Percentiles rank a stretch among this genome's conserved stretches.
These are phyloP conservation scores for Hymenochirus boettgeri DNA, from an alignment of 2,113 vertebrate species.

Conservation along the genomic window DNA sequence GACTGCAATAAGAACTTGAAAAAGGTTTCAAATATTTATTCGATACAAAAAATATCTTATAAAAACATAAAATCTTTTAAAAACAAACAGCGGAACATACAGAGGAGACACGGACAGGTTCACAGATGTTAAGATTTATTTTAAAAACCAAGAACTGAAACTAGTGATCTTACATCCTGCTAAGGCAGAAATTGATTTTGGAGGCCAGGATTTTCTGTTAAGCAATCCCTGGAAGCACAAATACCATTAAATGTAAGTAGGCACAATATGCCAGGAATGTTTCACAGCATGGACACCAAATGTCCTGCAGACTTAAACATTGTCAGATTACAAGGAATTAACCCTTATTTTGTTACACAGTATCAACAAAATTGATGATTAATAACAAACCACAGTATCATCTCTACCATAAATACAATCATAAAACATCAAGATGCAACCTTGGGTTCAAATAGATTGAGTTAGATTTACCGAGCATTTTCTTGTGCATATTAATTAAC, in stretches of 20 bases:
- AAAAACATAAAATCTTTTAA: no score
- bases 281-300: conserved; percentile 28
- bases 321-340: conserved; percentile 22
- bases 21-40: no score
- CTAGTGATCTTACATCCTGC: conserved; percentile 33
- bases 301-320: conserved; percentile 15
- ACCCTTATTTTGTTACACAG: conserved; percentile 31
- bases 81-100: no score
- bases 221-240: conserved; percentile 18
- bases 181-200: conserved; percentile 35
- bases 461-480: no score
- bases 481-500: no score
- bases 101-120: background rate
- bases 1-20: no score
- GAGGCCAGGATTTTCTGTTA: conserved; percentile 21
- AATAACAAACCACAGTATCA: conserved; percentile 27
- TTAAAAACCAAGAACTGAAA: conserved; percentile 26
- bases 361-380: conserved; percentile 11
- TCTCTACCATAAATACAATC: background rate
- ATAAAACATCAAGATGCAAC: no score
- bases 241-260: conserved; percentile 27
- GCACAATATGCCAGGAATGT: conserved; percentile 31
- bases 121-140: conserved; percentile 25
- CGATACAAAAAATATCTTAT: no score
- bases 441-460: no score